Evolutionary conservation across 2,888 invertebrate genomes (phyloP).

Genomic region (Noctua pronuba): DNA sequence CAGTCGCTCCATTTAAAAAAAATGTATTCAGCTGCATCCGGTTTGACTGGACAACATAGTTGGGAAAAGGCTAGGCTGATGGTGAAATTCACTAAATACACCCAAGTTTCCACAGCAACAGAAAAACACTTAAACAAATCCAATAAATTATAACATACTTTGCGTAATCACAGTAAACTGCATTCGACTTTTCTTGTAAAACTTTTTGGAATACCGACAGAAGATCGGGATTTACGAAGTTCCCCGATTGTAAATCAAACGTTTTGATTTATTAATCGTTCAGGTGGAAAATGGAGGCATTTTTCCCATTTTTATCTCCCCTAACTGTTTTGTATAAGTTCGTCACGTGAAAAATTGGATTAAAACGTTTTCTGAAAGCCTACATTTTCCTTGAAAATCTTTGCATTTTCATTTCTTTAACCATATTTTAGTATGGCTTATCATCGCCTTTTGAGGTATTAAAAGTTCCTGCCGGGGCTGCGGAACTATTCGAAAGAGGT

Average conservation of each 20-base stretch:
- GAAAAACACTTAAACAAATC: conserved; percentile 5
- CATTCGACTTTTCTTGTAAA: conserved; percentile 20
- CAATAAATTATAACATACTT: conserved; percentile 25
- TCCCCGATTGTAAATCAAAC: conserved; percentile 56
- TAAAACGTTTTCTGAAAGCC: conserved; percentile 12
- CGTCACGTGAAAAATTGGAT: conserved; percentile 28
- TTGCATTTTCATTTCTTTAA: background rate
- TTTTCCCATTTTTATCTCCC: conserved; percentile 36
- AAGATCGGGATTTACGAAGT: conserved; percentile 42
- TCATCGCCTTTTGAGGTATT: background rate
- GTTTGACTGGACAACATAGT: background rate
- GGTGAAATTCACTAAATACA: background rate
- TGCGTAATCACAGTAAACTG: conserved; percentile 21
- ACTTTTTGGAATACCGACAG: conserved; percentile 16
- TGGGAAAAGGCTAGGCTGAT: background rate
- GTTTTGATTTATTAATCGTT: conserved; percentile 50
- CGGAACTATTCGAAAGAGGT: too few relatives aligned
- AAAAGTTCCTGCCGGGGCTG: too few relatives aligned
- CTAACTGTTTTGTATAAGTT: conserved; percentile 22
- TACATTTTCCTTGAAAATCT: background rate
- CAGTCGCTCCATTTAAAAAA: too few relatives aligned
- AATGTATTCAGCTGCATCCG: too few relatives aligned
- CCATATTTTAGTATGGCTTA: background rate
- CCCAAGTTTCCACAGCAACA: background rate
- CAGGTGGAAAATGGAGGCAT: conserved; percentile 46